phyloP scores from a whole-genome alignment of 1,140 invertebrate species.

The Dryas iulia region DNA sequence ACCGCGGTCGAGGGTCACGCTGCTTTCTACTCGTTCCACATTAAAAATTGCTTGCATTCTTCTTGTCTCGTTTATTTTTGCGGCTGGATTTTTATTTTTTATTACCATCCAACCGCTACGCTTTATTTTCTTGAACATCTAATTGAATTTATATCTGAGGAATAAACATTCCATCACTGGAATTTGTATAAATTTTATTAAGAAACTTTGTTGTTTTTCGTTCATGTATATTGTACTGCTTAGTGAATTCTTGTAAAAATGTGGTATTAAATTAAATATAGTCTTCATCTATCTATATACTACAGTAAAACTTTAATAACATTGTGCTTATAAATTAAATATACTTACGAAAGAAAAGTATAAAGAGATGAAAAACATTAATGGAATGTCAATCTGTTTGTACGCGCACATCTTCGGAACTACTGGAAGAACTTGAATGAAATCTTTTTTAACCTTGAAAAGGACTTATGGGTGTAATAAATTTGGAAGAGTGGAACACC shows the following conservation, averaged over 20 bases:
- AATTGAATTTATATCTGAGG: conserved; percentile 41
- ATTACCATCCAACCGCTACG: conserved; percentile 49
- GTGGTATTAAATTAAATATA: not conserved
- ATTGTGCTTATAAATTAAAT: too few species aligned
- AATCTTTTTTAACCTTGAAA: too few species aligned
- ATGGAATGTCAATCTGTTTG: too few species aligned
- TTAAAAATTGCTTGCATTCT: conserved; percentile 79
- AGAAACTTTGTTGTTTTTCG: not conserved
- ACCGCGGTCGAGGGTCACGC: conserved; percentile 53
- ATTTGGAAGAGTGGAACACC: too few species aligned
- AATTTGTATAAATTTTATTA: conserved; percentile 34
- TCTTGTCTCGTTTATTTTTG: conserved; percentile 69
- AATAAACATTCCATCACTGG: conserved; percentile 27
- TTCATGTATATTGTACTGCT: not conserved
- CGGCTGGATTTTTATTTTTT: conserved; percentile 60
- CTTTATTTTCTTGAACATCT: conserved; percentile 52
- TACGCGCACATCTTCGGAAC: too few species aligned
- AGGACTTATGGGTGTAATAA: too few species aligned
- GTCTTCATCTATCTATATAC: too few species aligned
- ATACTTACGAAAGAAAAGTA: too few species aligned
- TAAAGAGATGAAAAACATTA: too few species aligned
- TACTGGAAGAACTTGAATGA: too few species aligned
- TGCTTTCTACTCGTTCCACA: conserved; percentile 61
- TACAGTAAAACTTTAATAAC: too few species aligned
- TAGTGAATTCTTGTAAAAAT: not conserved